Conservation (phyloP, 2,888 invertebrate genomes). For the Tipula confusa region DNA sequence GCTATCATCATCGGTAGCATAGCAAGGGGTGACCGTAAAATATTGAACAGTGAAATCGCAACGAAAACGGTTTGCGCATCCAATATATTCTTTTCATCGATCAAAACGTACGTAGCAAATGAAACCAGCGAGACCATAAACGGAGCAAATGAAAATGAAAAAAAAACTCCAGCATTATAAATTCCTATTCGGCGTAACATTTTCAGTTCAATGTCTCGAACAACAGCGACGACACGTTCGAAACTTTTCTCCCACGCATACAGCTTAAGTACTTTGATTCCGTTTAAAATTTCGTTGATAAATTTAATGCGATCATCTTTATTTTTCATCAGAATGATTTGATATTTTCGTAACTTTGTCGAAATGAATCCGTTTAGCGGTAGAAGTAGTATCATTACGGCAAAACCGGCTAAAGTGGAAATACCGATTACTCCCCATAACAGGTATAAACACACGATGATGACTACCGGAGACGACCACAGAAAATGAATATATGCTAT, state of each 20-base stretch:
- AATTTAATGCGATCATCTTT: constrained; percentile 57
- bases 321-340: constrained; percentile 53
- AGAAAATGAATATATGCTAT: constrained; percentile 50
- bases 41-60: constrained; percentile 56
- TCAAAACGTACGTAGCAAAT: constrained; percentile 47
- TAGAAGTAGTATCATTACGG: constrained; percentile 53
- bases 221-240: constrained; percentile 53
- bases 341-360: constrained; percentile 48
- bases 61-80: constrained; percentile 55
- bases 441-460: constrained; percentile 53
- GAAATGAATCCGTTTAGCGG: constrained; percentile 52
- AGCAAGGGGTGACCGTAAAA: constrained; percentile 54
- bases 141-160: constrained; percentile 60
- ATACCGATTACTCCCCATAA: constrained; percentile 53
- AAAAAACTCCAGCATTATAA: constrained; percentile 53
- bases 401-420: constrained; percentile 56
- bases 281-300: constrained; percentile 56
- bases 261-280: constrained; percentile 58
- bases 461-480: constrained; percentile 55
- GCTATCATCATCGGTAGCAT: constrained; percentile 50
- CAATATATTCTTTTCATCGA: constrained; percentile 47
- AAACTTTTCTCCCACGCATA: constrained; percentile 62
- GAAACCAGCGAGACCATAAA: constrained; percentile 53
- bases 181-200: constrained; percentile 56
- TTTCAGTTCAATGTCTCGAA: constrained; percentile 55